Conservation (phyloP, 2,797 vertebrate species). For the Mionectes olivaceus region DNA sequence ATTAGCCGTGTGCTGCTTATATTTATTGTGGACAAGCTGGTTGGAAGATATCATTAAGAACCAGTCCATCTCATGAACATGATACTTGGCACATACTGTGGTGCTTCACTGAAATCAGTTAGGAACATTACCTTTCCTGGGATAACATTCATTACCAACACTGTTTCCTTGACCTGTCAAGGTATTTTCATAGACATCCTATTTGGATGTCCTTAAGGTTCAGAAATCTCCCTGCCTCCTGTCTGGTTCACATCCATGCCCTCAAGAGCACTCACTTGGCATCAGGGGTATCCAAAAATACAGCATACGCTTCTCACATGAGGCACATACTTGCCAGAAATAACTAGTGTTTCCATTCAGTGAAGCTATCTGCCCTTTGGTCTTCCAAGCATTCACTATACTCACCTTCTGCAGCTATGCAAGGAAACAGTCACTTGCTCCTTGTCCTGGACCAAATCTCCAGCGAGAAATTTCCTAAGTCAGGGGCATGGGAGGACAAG, state of each 20-base stretch:
- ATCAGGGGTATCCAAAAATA: slow-evolving; percentile 38
- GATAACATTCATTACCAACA: background rate
- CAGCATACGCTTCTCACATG: background rate
- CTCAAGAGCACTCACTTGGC: background rate
- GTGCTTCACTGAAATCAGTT: background rate
- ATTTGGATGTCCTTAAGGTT: background rate
- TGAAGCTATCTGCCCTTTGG: slow-evolving; percentile 17
- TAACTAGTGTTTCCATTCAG: slow-evolving; percentile 43
- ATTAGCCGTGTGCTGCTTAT: background rate
- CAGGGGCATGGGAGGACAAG: slow-evolving; percentile 28
- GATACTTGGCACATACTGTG: background rate
- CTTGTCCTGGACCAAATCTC: slow-evolving; percentile 13
- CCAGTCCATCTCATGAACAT: background rate
- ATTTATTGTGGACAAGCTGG: background rate
- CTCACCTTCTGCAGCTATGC: background rate
- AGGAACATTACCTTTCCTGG: background rate
- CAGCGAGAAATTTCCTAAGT: slow-evolving; percentile 31
- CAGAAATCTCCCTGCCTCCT: background rate
- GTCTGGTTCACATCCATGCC: background rate
- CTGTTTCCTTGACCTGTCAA: background rate
- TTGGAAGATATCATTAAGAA: background rate
- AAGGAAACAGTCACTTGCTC: slow-evolving; percentile 35
- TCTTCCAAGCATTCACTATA: slow-evolving; percentile 27
- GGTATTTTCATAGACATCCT: background rate
- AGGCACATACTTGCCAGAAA: slow-evolving; percentile 36